Percentiles rank a stretch among this genome's conserved stretches.
Evolutionary conservation across 2,888 invertebrate genomes (phyloP).

Genomic region (Machimus atricapillus): DNA sequence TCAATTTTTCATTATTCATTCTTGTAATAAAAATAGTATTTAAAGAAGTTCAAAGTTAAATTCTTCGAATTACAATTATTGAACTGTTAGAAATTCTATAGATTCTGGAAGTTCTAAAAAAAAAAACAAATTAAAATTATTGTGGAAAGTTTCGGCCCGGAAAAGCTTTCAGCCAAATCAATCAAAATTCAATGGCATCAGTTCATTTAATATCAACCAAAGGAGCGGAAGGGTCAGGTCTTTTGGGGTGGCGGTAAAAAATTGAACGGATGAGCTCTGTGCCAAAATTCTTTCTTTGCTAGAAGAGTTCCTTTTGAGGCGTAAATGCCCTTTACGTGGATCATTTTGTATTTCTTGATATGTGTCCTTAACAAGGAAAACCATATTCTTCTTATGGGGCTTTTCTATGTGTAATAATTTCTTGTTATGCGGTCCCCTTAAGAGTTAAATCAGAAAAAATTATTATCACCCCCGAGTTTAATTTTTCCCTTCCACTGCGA

Average conservation of each 20-base stretch:
- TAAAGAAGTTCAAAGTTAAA: no score
- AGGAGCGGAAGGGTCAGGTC: background rate
- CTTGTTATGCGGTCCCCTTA: background rate
- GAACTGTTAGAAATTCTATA: background rate
- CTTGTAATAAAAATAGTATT: no score
- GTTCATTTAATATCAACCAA: background rate
- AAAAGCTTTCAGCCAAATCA: background rate
- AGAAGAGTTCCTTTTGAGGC: background rate
- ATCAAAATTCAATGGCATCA: background rate
- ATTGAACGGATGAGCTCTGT: background rate
- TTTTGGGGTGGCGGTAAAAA: background rate
- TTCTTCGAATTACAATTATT: no score
- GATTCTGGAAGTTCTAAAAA: background rate
- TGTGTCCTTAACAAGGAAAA: background rate
- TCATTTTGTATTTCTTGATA: background rate
- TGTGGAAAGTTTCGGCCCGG: background rate
- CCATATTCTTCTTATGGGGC: background rate
- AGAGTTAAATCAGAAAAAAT: background rate
- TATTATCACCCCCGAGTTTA: background rate
- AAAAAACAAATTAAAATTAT: background rate
- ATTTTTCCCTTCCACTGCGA: background rate
- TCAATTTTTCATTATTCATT: no score
- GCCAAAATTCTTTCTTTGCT: background rate
- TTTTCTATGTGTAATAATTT: background rate
- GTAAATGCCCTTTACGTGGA: background rate